These are phyloP conservation scores for Sebastes fasciatus DNA, from an alignment of 2,113 vertebrate species.

Conservation along the genomic window DNA sequence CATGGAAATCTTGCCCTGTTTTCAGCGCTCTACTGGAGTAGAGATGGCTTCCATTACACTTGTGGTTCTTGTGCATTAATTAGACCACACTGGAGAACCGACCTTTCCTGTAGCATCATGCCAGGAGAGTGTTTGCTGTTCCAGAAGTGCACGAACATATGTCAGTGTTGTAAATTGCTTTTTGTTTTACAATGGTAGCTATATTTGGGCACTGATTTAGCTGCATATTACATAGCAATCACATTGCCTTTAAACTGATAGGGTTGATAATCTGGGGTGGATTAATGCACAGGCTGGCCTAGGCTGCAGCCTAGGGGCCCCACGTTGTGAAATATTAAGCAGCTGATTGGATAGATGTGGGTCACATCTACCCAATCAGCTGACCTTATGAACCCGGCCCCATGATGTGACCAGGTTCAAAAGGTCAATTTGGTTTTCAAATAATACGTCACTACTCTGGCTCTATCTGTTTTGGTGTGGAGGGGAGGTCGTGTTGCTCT, in stretches of 20 bases:
- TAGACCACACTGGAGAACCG: conserved; percentile 30
- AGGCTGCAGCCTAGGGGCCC: too few species aligned
- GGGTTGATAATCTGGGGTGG: background rate
- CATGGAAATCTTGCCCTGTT: conserved; percentile 63
- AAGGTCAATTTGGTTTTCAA: too few species aligned
- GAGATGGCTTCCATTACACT: conserved; percentile 64
- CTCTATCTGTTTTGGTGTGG: too few species aligned
- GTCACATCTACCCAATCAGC: too few species aligned
- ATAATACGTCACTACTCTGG: too few species aligned
- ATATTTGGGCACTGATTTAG: background rate
- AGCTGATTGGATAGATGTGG: too few species aligned
- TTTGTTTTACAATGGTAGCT: background rate
- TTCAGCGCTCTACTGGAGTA: conserved; percentile 36
- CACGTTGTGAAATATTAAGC: too few species aligned
- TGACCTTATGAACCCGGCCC: too few species aligned
- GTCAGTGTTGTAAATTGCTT: background rate
- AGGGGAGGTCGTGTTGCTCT: too few species aligned
- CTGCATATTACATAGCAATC: background rate
- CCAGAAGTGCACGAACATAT: conserved; percentile 14
- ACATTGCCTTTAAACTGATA: background rate
- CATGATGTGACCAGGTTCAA: too few species aligned
- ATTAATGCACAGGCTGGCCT: too few species aligned
- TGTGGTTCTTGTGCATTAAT: conserved; percentile 55
- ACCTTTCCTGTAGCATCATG: conserved; percentile 18
- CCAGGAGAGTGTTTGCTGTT: conserved; percentile 16